Evolutionary conservation across 2,797 vertebrate genomes (phyloP).

Genomic region (Paramormyrops hopkinsi): DNA sequence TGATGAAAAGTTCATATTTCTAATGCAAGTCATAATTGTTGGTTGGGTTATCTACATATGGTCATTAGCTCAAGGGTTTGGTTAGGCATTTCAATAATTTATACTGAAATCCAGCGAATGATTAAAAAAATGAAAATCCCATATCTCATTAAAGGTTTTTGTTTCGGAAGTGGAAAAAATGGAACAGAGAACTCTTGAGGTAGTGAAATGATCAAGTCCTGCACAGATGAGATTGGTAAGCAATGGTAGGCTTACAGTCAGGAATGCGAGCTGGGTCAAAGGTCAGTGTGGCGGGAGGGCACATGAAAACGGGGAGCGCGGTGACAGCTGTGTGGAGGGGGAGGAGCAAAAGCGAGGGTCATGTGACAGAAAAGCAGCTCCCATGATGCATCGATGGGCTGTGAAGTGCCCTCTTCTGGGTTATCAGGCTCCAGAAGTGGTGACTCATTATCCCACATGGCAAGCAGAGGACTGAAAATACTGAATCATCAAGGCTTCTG

Average conservation of each 20-base stretch:
- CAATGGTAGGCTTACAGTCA: not conserved
- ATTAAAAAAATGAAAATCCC: not conserved
- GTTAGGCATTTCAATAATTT: not conserved
- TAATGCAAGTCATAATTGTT: not conserved
- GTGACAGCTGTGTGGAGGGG: not conserved
- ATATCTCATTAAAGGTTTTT: not conserved
- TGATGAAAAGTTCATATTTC: not conserved
- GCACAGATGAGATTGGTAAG: not conserved
- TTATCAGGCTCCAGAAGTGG: not conserved
- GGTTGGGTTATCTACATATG: not conserved
- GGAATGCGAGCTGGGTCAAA: not conserved
- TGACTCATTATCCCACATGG: not conserved
- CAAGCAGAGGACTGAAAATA: slow-evolving; percentile 13
- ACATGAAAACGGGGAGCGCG: not conserved
- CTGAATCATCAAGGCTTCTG: not conserved
- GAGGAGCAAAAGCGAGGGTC: not conserved
- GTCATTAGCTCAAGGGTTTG: not conserved
- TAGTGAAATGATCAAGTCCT: not conserved
- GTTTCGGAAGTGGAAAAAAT: not conserved
- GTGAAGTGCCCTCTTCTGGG: not conserved
- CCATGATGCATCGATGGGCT: not conserved
- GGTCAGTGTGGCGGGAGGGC: not conserved
- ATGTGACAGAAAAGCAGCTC: not conserved
- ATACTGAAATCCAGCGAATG: not conserved
- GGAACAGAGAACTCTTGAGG: not conserved